Evolutionary conservation across 2,888 invertebrate species (phyloP).

Genomic region (Plebejus melissa): DNA sequence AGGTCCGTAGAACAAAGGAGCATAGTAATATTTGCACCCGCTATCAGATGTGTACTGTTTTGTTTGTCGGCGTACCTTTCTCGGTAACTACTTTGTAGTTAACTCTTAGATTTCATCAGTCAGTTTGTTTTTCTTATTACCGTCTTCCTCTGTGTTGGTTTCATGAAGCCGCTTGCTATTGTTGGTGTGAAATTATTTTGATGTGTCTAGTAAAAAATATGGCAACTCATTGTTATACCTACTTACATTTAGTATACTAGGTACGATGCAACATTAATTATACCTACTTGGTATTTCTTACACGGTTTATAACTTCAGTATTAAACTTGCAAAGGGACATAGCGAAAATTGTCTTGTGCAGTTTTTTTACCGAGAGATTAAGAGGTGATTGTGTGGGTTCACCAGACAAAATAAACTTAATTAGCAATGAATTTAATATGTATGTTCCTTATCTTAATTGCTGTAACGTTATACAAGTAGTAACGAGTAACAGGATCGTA

Average conservation of each 20-base stretch:
- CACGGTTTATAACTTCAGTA: too few relatives aligned
- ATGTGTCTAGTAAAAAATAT: neutral
- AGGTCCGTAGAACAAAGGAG: neutral
- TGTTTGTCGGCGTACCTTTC: conserved; percentile 10
- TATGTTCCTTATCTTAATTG: conserved; percentile 15
- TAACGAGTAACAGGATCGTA: conserved; percentile 11
- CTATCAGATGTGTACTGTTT: conserved; percentile 2
- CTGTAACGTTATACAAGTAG: conserved; percentile 2
- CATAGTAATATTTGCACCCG: conserved; percentile 9
- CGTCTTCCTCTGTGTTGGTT: neutral
- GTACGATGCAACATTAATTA: too few relatives aligned
- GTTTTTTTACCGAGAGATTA: neutral
- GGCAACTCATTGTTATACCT: neutral
- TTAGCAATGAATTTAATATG: neutral
- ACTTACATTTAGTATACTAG: too few relatives aligned
- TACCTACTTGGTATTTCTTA: too few relatives aligned
- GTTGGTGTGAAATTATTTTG: neutral
- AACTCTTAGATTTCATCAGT: conserved; percentile 14
- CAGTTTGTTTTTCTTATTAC: conserved; percentile 13
- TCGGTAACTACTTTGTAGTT: conserved; percentile 3
- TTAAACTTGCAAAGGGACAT: too few relatives aligned
- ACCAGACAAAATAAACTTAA: neutral
- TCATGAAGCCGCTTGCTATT: neutral
- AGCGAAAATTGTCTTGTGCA: too few relatives aligned
- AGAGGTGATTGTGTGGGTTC: neutral